Base-by-base conservation (phyloP, 2,113 vertebrate species). In the Crocuta crocuta region DNA sequence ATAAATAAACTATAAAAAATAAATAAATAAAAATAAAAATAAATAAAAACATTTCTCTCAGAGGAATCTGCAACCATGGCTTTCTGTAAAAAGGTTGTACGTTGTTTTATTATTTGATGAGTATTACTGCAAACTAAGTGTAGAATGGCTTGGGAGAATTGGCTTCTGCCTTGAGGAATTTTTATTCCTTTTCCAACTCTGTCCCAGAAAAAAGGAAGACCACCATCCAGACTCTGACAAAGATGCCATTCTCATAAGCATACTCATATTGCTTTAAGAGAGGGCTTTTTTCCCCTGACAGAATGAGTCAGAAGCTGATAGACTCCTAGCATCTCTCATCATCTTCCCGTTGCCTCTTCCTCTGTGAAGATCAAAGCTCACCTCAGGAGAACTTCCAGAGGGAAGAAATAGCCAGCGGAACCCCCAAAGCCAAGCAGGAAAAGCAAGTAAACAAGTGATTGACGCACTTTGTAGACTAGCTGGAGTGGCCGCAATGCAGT, bases 341-440 rank as follows among this genome's bases (percentile, higher is more conserved):
- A 45, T 21, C 92, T 97, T 97, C 95, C 96, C 73, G 82, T 39
- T 66, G 85, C 85, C 93, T 50, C 71, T 93, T 96, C 26, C 86
- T 58, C 43, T 95, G 84, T 82, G 90, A 86, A 95, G 94, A 96
- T 98, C 97, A 98, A 98, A 98, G 97, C 93, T 97, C 78, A 94
- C 84, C 84, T 95, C 91, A 28, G 78, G 39, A 92, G 97, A 96
- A 88, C 91, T 68, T 74, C 85, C 90, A 86, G 86, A 74, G 26
- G 81, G 88, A 97, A 97, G 95, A 97, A 97, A 84, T 13, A 92
- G 92, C 63, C 79, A 73, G 24, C 79, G 8, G 95, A 96, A 95
- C 88, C 92, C 71, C 87, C 21, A 35, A 73, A 66, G 91, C 53
- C 91, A 45, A 92, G 50, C 97, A 97, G 97, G 97, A 97, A 98